Conservation (phyloP, 2,797 vertebrate species). For the Cynopterus sphinx region DNA sequence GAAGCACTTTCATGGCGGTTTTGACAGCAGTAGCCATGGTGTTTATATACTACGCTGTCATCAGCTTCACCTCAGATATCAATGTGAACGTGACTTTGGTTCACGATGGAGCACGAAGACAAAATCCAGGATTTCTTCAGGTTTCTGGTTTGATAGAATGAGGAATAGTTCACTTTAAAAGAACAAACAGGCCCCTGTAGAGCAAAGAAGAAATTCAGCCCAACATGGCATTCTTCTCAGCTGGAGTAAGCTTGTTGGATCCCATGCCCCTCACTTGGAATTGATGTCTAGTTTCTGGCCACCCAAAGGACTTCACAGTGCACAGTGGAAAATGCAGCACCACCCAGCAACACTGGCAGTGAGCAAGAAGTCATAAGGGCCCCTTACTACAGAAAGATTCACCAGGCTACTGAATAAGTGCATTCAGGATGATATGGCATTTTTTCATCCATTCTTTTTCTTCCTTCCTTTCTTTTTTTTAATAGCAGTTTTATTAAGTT, state of each 20-base stretch:
- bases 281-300: not conserved
- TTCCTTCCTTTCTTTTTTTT: not conserved
- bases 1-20: constrained; percentile 5
- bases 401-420: not conserved
- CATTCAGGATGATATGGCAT: not conserved
- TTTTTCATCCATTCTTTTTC: not conserved
- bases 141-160: constrained; percentile 24
- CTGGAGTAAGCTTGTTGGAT: not conserved
- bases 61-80: not conserved
- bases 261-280: not conserved
- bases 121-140: constrained; percentile 24
- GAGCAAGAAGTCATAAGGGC: not conserved
- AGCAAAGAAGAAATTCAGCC: constrained; percentile 32
- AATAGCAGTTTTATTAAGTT: not conserved
- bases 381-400: not conserved
- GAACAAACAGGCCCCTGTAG: not conserved
- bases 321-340: not conserved
- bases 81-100: not conserved
- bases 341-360: not conserved
- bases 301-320: not conserved
- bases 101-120: not conserved
- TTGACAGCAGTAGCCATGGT: constrained; percentile 35
- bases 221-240: not conserved
- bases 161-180: not conserved
- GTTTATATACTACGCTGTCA: not conserved